Evolutionary conservation across 2,888 invertebrate species (phyloP).

Genomic region (Julus scandinavius): DNA sequence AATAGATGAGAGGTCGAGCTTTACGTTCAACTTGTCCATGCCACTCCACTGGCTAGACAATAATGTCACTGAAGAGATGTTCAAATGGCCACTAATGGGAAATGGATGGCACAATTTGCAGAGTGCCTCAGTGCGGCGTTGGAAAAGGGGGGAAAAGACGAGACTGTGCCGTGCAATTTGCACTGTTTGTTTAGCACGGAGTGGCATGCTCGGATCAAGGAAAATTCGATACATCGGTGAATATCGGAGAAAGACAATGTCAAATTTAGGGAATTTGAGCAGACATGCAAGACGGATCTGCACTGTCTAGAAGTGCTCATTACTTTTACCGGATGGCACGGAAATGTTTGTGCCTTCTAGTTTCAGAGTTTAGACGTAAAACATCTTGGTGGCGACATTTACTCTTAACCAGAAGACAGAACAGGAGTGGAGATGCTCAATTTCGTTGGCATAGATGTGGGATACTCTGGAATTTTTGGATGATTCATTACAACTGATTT

Average conservation of each 20-base stretch:
- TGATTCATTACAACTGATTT: too few relatives aligned
- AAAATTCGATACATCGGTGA: conserved; percentile 42
- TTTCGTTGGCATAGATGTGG: too few relatives aligned
- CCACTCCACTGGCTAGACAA: conserved; percentile 39
- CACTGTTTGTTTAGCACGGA: conserved; percentile 29
- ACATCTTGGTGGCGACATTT: too few relatives aligned
- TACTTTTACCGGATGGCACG: not conserved
- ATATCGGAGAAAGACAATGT: conserved; percentile 46
- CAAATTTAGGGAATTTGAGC: conserved; percentile 45
- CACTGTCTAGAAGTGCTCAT: not conserved
- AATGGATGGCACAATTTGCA: conserved; percentile 44
- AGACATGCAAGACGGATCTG: not conserved
- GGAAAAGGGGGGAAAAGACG: not conserved
- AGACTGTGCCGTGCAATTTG: not conserved
- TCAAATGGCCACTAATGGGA: conserved; percentile 45
- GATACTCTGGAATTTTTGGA: too few relatives aligned
- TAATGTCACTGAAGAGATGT: conserved; percentile 43
- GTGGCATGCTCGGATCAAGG: not conserved
- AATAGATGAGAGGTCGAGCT: conserved; percentile 23
- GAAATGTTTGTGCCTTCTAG: not conserved
- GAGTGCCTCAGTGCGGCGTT: not conserved
- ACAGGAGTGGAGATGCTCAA: too few relatives aligned
- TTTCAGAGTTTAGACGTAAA: too few relatives aligned
- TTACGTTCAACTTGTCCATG: conserved; percentile 29
- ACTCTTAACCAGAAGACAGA: too few relatives aligned